Percentiles rank a stretch among this genome's conserved stretches.
These are phyloP conservation scores for Linepithema humile DNA, from an alignment of 1,140 invertebrate genomes.

Conservation along the genomic window DNA sequence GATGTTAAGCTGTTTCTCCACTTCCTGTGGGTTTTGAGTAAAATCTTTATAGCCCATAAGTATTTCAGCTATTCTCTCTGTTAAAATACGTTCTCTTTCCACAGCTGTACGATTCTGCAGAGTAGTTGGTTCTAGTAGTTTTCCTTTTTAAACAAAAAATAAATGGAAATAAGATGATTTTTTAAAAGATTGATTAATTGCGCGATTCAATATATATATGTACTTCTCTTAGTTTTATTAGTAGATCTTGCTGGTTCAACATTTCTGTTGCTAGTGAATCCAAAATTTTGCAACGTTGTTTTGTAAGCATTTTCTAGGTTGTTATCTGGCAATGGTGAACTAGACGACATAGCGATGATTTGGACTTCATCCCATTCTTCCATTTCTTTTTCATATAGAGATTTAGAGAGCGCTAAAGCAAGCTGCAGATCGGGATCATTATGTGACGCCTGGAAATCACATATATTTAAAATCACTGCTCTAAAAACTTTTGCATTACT, in stretches of 20 bases:
- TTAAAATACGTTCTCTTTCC: constrained; percentile 81
- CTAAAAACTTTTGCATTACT: neutral
- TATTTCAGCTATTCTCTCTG: constrained; percentile 83
- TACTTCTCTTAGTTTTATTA: constrained; percentile 72
- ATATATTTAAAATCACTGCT: constrained; percentile 3
- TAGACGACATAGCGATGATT: constrained; percentile 61
- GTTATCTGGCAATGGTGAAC: constrained; percentile 62
- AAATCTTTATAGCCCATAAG: constrained; percentile 78
- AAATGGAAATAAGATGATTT: constrained; percentile 5
- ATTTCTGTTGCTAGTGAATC: constrained; percentile 76
- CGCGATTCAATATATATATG: neutral
- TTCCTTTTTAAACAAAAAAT: constrained; percentile 46
- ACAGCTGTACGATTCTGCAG: constrained; percentile 80
- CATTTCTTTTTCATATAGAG: constrained; percentile 81
- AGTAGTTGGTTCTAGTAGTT: constrained; percentile 67
- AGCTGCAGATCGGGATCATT: constrained; percentile 82
- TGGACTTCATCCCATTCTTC: constrained; percentile 77
- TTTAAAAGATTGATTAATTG: neutral
- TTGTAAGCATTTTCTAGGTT: constrained; percentile 25
- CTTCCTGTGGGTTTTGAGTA: constrained; percentile 68
- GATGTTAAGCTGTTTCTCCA: neutral
- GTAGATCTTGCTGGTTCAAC: constrained; percentile 51
- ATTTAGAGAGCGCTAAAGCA: constrained; percentile 84
- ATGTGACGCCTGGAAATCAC: constrained; percentile 67
- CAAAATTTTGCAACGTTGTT: constrained; percentile 76